phyloP scores from a whole-genome alignment of 2,797 vertebrate species.

The Macropus fuliginosus region DNA sequence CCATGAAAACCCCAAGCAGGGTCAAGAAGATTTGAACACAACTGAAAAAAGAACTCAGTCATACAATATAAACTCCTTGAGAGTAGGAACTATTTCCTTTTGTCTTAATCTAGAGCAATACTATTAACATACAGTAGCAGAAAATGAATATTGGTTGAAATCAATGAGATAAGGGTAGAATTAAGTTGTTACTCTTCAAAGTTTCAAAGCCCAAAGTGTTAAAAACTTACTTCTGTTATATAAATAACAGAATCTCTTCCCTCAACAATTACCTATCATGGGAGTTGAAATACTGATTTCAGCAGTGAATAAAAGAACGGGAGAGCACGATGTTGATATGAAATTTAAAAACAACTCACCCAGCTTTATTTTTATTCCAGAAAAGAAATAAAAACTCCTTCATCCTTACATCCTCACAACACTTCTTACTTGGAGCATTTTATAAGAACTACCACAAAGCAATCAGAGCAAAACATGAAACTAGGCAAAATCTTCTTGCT shows the following conservation, averaged over 20 bases:
- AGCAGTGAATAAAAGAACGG: neutral
- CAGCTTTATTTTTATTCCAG: constrained; percentile 1
- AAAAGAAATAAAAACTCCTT: neutral
- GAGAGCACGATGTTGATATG: neutral
- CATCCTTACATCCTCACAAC: neutral
- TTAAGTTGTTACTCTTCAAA: neutral
- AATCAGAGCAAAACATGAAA: neutral
- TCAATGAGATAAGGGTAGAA: neutral
- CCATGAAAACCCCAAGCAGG: too few species aligned
- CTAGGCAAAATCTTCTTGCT: neutral
- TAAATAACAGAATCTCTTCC: constrained; percentile 34
- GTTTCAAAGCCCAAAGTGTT: neutral
- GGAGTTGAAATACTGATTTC: constrained; percentile 16
- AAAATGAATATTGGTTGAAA: neutral
- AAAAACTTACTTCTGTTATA: neutral
- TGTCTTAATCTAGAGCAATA: neutral
- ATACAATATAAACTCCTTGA: too few species aligned
- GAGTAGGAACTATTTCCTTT: neutral
- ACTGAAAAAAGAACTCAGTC: too few species aligned
- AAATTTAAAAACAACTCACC: neutral
- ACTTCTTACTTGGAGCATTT: neutral
- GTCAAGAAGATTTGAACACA: too few species aligned
- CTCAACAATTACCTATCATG: neutral
- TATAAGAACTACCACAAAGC: neutral
- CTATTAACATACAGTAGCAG: neutral